Base-by-base conservation (phyloP, 2,113 vertebrate species). In the Rhinopomastus cyanomelas region DNA sequence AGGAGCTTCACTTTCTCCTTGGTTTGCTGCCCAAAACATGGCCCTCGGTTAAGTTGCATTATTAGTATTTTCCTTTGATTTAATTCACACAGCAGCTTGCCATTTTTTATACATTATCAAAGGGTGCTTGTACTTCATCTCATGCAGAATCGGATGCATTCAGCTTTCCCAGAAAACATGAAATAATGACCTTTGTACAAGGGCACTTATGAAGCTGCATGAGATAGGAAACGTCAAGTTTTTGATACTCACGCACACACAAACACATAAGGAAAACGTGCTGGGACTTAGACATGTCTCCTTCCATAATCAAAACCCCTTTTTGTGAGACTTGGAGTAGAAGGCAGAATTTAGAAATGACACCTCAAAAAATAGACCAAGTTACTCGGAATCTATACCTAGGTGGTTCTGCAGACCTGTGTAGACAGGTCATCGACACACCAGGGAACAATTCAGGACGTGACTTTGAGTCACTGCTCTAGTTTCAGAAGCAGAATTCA, bases 1-100 rank as follows among this genome's bases (percentile, higher is more conserved):
- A 99, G 98, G 87, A 99, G 98, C 95, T 99, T 99, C 97, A 99
- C 99, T 95, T 99, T 99, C 95, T 99, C 99, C 97, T 99, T 99
- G 26, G 98, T 99, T 99, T 99, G 99, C 99, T 99, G 97, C 39
- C 71, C 90, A 95, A 97, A 95, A 95, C 55, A 98, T 2, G 30
- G 48, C 83, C 23, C 11, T 84, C 32, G 12, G 85, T 97, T 97
- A 98, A 8, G 19, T 59, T 77, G 73, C 57, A 25, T 73, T 48
- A 53, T 57, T 55, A 73, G 69, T 52, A 84, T 74, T 91, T 42
- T 71, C 67, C 44, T 81, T 86, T 69, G 39, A 5, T 92, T 93
- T 81, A 87, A 91, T 68, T 90, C 65, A 86, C 51, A 77, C 5
- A 69, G 69, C 39, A 86, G 49, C 49, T 82, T 34, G 26, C n/a